Evolutionary conservation across 1,140 invertebrate species (phyloP).

Genomic region (Vollenhovia emeryi): DNA sequence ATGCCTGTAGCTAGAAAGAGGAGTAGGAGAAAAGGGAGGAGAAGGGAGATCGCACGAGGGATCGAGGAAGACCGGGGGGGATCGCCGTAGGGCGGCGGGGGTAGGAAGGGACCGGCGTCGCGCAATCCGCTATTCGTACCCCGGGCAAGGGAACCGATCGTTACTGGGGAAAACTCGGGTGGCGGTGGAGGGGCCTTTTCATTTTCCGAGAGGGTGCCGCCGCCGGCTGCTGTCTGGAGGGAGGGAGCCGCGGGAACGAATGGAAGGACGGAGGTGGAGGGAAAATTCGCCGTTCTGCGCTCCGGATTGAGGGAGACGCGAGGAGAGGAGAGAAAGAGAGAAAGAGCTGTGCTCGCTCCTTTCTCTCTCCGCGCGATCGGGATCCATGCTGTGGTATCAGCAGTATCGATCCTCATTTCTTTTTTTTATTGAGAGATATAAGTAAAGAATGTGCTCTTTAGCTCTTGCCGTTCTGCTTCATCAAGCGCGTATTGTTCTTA

Average conservation of each 20-base stretch:
- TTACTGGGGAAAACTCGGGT: slow-evolving; percentile 79
- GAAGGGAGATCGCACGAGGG: slow-evolving; percentile 44
- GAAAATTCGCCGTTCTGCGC: slow-evolving; percentile 58
- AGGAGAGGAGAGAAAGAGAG: not conserved
- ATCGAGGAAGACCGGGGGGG: slow-evolving; percentile 56
- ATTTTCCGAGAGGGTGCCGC: slow-evolving; percentile 73
- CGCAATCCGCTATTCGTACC: slow-evolving; percentile 76
- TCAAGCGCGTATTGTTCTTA: not conserved
- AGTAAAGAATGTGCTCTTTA: not conserved
- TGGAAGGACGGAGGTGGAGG: slow-evolving; percentile 32
- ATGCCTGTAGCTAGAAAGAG: slow-evolving; percentile 60
- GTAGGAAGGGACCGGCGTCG: slow-evolving; percentile 49
- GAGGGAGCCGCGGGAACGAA: slow-evolving; percentile 35
- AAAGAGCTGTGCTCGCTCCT: not conserved
- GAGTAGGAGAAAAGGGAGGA: slow-evolving; percentile 44
- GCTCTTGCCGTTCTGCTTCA: not conserved
- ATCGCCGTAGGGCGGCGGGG: slow-evolving; percentile 22
- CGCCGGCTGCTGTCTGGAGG: slow-evolving; percentile 13
- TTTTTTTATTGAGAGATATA: not conserved
- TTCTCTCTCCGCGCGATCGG: slow-evolving; percentile 40
- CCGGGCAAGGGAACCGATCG: slow-evolving; percentile 82
- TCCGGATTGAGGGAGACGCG: slow-evolving; percentile 48
- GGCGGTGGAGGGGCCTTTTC: slow-evolving; percentile 70
- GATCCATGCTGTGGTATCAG: slow-evolving; percentile 58
- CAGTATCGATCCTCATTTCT: slow-evolving; percentile 70